Base-by-base conservation (phyloP, 2,113 vertebrate genomes). In the Proterorhinus semilunaris region DNA sequence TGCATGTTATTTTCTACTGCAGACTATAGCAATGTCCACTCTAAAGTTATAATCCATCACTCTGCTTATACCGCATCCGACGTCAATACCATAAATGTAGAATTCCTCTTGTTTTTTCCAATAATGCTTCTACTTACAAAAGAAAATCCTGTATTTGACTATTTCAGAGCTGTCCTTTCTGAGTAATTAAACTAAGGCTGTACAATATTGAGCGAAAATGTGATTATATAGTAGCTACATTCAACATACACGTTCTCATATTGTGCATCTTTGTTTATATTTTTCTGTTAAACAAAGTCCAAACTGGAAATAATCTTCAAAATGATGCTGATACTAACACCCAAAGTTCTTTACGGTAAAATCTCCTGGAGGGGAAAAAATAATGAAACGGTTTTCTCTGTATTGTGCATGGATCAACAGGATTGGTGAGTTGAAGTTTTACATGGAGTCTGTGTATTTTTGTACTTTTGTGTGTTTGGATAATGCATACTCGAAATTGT, bases 291-390 rank as follows among this genome's bases (percentile, higher is more conserved):
- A 74, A 67, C 59, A 17, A 46, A 42, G 62, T 53, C 55, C 1
- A 17, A 81, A 65, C n/a, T 44, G 73, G 55, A 52, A 42, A 57
- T 68, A 53, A 67, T 66, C 80, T 46, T 11, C 66, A 46, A 66
- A 64, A 54, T 74, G 1, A 46, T 59, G 50, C 69, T 69, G 55
- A 80, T 65, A 91, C 90, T 91, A 91, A 91, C 89, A 71, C 69
- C 79, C 66, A 70, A 76, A n/a, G n/a, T 71, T 15, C 62, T 51
- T 68, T 58, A 42, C 49, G 15, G 58, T n/a, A 67, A 6, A 67
- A 59, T 76, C 61, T 44, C 2, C 52, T 54, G 16, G 48, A 11
- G 52, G 27, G 27, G 27, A 36, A 36, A 36, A 3, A 36, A 36
- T 36, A 36, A 6, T 17, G 17, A 55, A 44, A 46, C 15, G 45